A percentile compares a stretch with the other conserved stretches of the same genome.
These are phyloP conservation scores for Pseudonaja textilis DNA, from an alignment of 2,113 vertebrate genomes.

Conservation along the genomic window DNA sequence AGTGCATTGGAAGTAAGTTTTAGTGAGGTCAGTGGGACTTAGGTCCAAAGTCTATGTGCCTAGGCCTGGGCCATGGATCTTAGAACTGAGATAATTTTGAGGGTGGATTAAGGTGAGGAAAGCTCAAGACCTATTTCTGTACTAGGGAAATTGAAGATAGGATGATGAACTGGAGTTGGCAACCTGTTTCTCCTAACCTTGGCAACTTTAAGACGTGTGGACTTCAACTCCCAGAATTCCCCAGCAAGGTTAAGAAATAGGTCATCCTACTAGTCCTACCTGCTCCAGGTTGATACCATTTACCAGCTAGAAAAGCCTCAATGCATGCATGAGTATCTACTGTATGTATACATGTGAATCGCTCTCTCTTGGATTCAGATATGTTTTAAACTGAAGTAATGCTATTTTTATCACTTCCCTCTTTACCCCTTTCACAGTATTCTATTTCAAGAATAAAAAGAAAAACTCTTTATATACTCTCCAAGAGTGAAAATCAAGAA, in stretches of 20 bases:
- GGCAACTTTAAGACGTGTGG: not conserved
- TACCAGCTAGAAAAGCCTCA: not conserved
- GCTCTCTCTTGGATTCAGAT: not conserved
- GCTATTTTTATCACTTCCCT: not conserved
- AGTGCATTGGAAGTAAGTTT: not conserved
- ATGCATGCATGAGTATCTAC: not conserved
- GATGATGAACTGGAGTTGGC: not conserved
- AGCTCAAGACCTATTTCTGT: not conserved
- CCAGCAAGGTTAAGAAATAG: not conserved
- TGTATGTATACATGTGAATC: not conserved
- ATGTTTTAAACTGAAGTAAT: not conserved
- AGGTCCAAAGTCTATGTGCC: not conserved
- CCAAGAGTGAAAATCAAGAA: not conserved
- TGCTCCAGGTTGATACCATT: not conserved
- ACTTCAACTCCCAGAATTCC: not conserved
- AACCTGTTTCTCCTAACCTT: not conserved
- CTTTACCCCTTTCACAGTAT: not conserved
- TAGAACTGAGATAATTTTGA: not conserved
- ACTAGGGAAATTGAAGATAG: not conserved
- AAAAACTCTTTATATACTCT: not conserved
- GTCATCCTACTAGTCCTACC: not conserved
- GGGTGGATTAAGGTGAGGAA: not conserved
- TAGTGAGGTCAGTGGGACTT: not conserved
- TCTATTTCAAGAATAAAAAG: not conserved
- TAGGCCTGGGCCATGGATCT: not conserved